Base-by-base conservation (phyloP, 2,113 vertebrate species). In the Paratilapia polleni region DNA sequence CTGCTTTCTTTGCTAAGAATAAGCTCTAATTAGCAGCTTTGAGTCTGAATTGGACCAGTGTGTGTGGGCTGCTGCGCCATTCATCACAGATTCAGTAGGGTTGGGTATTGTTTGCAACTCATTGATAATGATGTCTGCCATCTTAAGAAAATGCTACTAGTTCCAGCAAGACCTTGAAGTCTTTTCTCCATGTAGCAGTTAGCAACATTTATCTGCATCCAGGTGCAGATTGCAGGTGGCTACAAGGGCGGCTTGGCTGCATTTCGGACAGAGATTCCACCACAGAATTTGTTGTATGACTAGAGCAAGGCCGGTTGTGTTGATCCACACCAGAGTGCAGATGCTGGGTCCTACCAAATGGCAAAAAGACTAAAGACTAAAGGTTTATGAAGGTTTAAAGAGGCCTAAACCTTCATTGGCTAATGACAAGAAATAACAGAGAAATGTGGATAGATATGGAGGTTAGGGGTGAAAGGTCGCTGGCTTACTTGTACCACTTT, bases 381-480 rank as follows among this genome's bases (percentile, higher is more conserved):
- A 47, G 12, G 13, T n/a, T n/a, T n/a, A 43, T 14, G 41, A 43
- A 43, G 41, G 13, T 43, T 43, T 14, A 43, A 43, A 70, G 66
- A 70, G 43, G 17, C 14, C 49, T 79, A 17, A 56, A 41, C 34
- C 13, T 52, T 47, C 12, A 49, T 2, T 66, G 61, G 47, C 22
- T n/a, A 28, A 22, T n/a, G 34, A 41, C 17, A 52, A 17, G 34
- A 77, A 38, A 56, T 19, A 6, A 80, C 9, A 70, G 66, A 49
- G 38, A 60, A 63, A 82, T 26, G 31, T 52, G 47, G 59, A 61
- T 22, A 75, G 49, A 19, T 82, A 24, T 7, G 4, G 56, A 83
- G 54, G 74, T 56, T 36, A 76, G 20, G 58, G 81, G 59, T 77
- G 49, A 78, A 57, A 80, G 78, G 61, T 59, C 79, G 57, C 3